Evolutionary conservation across 1,140 invertebrate species (phyloP), one percentile per base, ranked within the genome.

Genomic region (Atta colombica): DNA sequence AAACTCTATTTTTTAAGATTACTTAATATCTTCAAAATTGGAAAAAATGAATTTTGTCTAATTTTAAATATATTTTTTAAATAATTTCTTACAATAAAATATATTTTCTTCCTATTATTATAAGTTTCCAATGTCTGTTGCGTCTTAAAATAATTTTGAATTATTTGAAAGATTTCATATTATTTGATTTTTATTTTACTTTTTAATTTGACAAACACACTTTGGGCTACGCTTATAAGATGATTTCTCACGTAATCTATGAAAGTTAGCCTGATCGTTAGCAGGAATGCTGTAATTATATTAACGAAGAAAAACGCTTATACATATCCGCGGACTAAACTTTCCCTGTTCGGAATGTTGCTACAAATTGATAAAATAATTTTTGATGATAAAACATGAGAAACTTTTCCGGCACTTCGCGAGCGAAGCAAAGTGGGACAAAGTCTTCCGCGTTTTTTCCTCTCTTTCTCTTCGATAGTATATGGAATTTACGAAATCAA

Each of bases 231-330:
- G 88, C 86, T 88, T 84, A 88, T 58, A 53, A 89, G 87, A 87
- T 45, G 90, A 92, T 91, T 92, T 94, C 90, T 89, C 31, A 71
- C 91, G 86, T 90, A 88, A 90, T 93, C 92, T 93, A 92, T 88
- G 80, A 16, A 77, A 90, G 92, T 93, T 94, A 94, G 93, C 94
- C 92, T 81, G 71, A 69, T 82, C 53, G 18, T 90, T 72, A 87
- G 88, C 77, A 39, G 49, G 75, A 93, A 92, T 89, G 88, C 82
- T 71, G 16, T 28, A 82, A 87, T 66, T 39, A 77, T 77, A 49
- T 58, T 60, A 81, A 71, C 21, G 65, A 55, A 45, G 21, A 39
- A 45, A 88, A 86, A 86, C 72, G 87, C 86, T 91, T 88, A 45
- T 45, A 81, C 68, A 69, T 77, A 82, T 88, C 71, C 65, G 61